phyloP scores from a whole-genome alignment of 2,888 invertebrate genomes.

The Ormyrus labotus region DNA sequence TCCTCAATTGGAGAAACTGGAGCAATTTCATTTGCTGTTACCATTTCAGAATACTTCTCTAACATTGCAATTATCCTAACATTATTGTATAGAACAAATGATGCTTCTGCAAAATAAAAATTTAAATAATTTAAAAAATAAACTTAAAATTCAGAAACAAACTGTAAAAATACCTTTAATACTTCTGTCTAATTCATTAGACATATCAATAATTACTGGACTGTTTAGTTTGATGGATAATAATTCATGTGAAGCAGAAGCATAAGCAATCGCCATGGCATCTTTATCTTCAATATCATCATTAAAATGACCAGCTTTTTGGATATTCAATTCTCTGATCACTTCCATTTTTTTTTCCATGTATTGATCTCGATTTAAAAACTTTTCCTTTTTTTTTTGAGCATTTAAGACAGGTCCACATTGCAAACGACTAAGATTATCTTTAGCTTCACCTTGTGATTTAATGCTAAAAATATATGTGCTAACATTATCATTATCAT shows the following conservation, averaged over 20 bases:
- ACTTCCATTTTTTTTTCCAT: conserved; percentile 63
- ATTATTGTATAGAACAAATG: conserved; percentile 88
- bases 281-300: conserved; percentile 77
- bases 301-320: conserved; percentile 80
- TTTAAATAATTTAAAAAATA: conserved; percentile 33
- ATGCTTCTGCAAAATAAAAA: conserved; percentile 78
- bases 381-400: conserved; percentile 78
- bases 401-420: conserved; percentile 82
- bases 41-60: conserved; percentile 80
- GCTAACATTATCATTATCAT: no score
- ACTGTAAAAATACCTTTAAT: conserved; percentile 77
- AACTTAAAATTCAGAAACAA: conserved; percentile 66
- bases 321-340: conserved; percentile 76
- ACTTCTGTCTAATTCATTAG: conserved; percentile 68
- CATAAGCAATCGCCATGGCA: conserved; percentile 80
- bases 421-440: conserved; percentile 65
- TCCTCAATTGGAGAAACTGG: conserved; percentile 76
- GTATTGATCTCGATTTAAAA: conserved; percentile 77
- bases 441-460: conserved; percentile 71
- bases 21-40: conserved; percentile 79
- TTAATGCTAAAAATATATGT: conserved; percentile 74
- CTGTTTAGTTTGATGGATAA: conserved; percentile 82
- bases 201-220: conserved; percentile 78
- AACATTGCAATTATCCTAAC: conserved; percentile 84
- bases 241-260: conserved; percentile 83